Evolutionary conservation across 2,888 invertebrate species (phyloP).

Genomic region (Ophioninae sp.): DNA sequence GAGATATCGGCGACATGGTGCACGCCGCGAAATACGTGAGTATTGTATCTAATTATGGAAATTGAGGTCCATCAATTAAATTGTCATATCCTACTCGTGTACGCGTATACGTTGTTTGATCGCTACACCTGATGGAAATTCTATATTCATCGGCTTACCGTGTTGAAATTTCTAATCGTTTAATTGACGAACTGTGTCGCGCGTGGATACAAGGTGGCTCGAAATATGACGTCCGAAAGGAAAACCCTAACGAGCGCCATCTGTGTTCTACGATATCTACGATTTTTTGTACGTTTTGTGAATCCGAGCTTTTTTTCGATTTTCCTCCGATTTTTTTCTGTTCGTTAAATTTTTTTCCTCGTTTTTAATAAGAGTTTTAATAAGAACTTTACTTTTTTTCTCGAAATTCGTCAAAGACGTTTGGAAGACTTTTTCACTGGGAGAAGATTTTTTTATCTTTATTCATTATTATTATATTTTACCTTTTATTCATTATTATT

Average conservation of each 20-base stretch:
- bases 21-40: slow-evolving; percentile 29
- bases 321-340: too few species aligned
- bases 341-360: neutral
- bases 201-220: neutral
- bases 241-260: neutral
- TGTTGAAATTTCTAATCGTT: slow-evolving; percentile 50
- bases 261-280: neutral
- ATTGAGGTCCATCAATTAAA: neutral
- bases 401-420: too few species aligned
- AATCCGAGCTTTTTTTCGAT: neutral
- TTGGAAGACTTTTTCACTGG: too few species aligned
- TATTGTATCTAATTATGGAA: slow-evolving; percentile 12
- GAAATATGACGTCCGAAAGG: neutral
- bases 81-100: neutral
- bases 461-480: too few species aligned
- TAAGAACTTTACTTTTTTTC: too few species aligned
- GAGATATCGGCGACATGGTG: slow-evolving; percentile 18
- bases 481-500: too few species aligned
- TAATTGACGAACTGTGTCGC: slow-evolving; percentile 41
- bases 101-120: neutral
- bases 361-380: too few species aligned
- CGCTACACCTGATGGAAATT: slow-evolving; percentile 26
- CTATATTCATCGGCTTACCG: slow-evolving; percentile 50
- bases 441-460: too few species aligned
- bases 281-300: neutral